These are phyloP conservation scores for Tupaia tana DNA, from an alignment of 2,113 vertebrate species.

Conservation along the genomic window DNA sequence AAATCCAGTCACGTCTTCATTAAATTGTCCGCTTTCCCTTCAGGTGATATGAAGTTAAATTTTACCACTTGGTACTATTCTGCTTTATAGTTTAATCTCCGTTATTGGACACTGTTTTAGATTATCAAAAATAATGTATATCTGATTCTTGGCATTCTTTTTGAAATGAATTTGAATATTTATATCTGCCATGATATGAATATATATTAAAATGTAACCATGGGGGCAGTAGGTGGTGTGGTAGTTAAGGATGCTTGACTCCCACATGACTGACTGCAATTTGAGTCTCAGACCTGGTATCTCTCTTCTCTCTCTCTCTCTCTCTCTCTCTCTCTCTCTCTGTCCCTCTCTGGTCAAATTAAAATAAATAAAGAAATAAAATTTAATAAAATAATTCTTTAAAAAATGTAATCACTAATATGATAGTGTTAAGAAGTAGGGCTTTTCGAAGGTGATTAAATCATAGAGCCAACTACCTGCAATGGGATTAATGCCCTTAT, in stretches of 20 bases:
- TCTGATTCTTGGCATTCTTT: slow-evolving; percentile 17
- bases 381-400: too few relatives aligned
- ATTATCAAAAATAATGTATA: slow-evolving; percentile 43
- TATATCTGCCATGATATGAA: neutral
- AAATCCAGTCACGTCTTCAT: slow-evolving; percentile 28
- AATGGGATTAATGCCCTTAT: neutral
- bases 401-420: neutral
- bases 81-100: slow-evolving; percentile 31
- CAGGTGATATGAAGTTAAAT: neutral
- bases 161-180: slow-evolving; percentile 4
- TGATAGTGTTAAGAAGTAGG: neutral
- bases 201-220: neutral
- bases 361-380: too few relatives aligned
- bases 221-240: too few relatives aligned
- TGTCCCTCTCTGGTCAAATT: too few relatives aligned
- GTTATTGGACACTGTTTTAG: neutral
- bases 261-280: too few relatives aligned
- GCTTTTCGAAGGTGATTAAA: neutral
- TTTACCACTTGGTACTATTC: neutral
- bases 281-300: too few relatives aligned
- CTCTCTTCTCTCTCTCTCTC: too few relatives aligned
- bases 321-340: too few relatives aligned
- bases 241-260: too few relatives aligned
- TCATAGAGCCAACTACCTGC: too few relatives aligned
- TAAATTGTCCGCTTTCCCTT: slow-evolving; percentile 37